Percentiles rank a stretch among this genome's conserved stretches.
phyloP scores from a whole-genome alignment of 2,888 invertebrate species.

The Zonitis immaculata region DNA sequence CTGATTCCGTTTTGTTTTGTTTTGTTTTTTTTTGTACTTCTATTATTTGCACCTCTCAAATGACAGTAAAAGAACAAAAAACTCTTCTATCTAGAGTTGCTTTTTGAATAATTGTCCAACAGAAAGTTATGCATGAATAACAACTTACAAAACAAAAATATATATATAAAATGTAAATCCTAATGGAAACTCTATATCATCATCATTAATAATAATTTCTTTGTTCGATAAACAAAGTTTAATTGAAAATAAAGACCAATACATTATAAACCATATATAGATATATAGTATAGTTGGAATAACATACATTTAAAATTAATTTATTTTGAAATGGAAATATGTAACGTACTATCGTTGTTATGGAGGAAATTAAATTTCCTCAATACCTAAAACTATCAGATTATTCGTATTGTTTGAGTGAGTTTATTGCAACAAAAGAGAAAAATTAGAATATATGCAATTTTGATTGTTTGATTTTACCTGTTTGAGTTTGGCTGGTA shows the following conservation, averaged over 20 bases:
- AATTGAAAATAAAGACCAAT: background rate
- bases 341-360: background rate
- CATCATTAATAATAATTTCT: no score
- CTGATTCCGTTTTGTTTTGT: background rate
- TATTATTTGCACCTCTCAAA: no score
- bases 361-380: background rate
- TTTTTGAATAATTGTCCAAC: background rate
- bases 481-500: slow-evolving; percentile 57
- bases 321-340: background rate
- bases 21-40: background rate
- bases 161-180: no score
- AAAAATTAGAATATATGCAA: no score
- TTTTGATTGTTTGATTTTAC: slow-evolving; percentile 37
- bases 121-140: background rate
- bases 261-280: no score
- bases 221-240: no score
- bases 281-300: no score
- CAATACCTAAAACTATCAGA: no score
- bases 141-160: background rate
- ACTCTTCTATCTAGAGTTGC: background rate
- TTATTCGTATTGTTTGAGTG: no score
- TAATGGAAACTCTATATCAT: no score
- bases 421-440: no score
- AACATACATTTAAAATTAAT: no score
- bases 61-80: background rate